These are phyloP conservation scores for Vanessa tameamea DNA, from an alignment of 1,140 invertebrate species.

Conservation along the genomic window DNA sequence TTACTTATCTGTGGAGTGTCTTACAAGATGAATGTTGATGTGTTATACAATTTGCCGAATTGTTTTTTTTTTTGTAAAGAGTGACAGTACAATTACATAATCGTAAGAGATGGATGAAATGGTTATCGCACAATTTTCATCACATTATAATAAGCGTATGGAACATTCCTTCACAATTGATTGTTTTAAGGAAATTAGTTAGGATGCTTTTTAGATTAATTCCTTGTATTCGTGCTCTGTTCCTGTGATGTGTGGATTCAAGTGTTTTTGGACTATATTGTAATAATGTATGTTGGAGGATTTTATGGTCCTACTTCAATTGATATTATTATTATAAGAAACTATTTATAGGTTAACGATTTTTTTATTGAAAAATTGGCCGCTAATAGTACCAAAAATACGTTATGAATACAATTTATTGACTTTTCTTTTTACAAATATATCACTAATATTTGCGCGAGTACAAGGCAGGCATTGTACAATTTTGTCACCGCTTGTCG, in stretches of 20 bases:
- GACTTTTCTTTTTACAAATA: background rate
- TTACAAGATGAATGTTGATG: slow-evolving; percentile 26
- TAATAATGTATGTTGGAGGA: background rate
- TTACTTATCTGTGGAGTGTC: slow-evolving; percentile 1
- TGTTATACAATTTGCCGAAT: slow-evolving; percentile 23
- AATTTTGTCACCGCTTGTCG: slow-evolving; percentile 58
- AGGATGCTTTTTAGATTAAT: slow-evolving; percentile 29
- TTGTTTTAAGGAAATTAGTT: slow-evolving; percentile 30
- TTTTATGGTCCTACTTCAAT: background rate
- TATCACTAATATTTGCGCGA: slow-evolving; percentile 9
- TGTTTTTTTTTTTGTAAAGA: background rate
- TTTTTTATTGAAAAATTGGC: background rate
- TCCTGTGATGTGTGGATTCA: slow-evolving; percentile 11
- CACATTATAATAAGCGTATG: slow-evolving; percentile 16
- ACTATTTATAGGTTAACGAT: background rate
- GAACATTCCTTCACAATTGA: slow-evolving; percentile 33
- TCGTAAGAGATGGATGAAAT: slow-evolving; percentile 9
- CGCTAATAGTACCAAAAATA: background rate
- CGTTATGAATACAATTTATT: background rate
- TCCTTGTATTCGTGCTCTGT: slow-evolving; percentile 17
- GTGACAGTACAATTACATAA: slow-evolving; percentile 24
- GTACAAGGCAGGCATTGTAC: slow-evolving; percentile 50
- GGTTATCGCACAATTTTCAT: slow-evolving; percentile 31
- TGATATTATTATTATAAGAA: background rate
- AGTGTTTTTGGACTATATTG: background rate